Percentiles rank a stretch among this genome's conserved stretches.
Conservation (phyloP, 2,888 invertebrate genomes). For the Lamellibrachia satsuma region DNA sequence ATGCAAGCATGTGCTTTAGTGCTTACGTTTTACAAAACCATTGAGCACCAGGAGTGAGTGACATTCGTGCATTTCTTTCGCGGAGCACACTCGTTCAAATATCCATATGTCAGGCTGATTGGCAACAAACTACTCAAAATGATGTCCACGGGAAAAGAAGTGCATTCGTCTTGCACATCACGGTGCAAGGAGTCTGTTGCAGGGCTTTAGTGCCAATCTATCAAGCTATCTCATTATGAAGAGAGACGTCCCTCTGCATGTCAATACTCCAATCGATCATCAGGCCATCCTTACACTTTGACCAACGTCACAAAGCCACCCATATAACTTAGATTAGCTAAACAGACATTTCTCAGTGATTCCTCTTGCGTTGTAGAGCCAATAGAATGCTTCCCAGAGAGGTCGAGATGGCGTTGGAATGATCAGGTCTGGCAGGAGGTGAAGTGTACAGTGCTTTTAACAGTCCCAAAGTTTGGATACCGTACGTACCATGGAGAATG, state of each 20-base stretch:
- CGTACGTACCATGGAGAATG: too few species aligned
- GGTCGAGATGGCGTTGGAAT: too few species aligned
- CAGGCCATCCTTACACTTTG: not conserved
- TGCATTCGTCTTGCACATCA: not conserved
- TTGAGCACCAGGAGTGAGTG: not conserved
- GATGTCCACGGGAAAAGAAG: not conserved
- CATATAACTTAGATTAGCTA: not conserved
- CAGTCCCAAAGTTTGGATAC: too few species aligned
- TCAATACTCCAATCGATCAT: not conserved
- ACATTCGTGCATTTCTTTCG: not conserved
- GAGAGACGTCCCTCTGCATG: not conserved
- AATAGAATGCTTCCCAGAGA: not conserved
- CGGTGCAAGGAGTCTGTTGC: not conserved
- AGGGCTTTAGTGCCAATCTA: not conserved
- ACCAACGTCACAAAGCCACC: not conserved
- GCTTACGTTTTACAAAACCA: not conserved
- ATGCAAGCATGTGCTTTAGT: not conserved
- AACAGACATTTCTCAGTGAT: not conserved
- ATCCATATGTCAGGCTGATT: not conserved
- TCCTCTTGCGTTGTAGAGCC: not conserved
- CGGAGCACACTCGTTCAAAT: not conserved
- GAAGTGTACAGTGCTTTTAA: too few species aligned
- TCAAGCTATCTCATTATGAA: not conserved
- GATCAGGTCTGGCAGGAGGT: too few species aligned
- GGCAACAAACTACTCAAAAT: slow-evolving; percentile 4